Base-by-base conservation (phyloP, 2,113 vertebrate species). In the Ramphastos sulfuratus region DNA sequence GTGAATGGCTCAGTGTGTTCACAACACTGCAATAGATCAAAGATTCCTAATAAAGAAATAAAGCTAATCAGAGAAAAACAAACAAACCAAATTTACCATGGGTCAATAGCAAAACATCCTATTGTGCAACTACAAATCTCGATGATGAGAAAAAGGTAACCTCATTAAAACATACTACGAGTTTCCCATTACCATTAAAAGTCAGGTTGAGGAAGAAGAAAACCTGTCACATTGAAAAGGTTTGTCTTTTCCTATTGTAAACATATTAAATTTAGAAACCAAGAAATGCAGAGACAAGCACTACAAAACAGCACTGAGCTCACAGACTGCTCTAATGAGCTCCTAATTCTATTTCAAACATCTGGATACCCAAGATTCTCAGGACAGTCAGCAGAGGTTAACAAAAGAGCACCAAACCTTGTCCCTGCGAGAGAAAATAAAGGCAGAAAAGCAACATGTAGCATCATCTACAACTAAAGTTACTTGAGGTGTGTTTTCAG, bases 381-480 rank as follows among this genome's bases (percentile, higher is more conserved):
- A 74, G 19, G 28, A 58, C 46, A 77, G 27, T 31, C 15, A 2
- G 50, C n/a, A 64, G 85, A 91, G 35, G 37, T 78, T 73, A 85
- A 80, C 12, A 33, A 25, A 72, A 92, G 69, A 86, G 69, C 69
- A 89, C 23, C 52, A 71, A 69, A 39, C 27, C 27, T 55, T 28
- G 14, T 75, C 67, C 24, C 70, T 39, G 0, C 8, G 1, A 6
- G 30, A 17, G 42, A 71, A 48, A 15, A 52, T 6, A 64, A 52
- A 35, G 16, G 4, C 44, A 42, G 19, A 21, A 69, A 42, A 79
- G 74, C 20, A 86, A 58, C 5, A 63, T 0, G 0, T 1, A 73
- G 16, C 63, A 79, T 11, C 33, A 55, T 19, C 13, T 5, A 37
- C 37, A 59, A 33, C 16, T 44, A 19, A 39, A 64, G 31, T 35